These are phyloP conservation scores for Chaenocephalus aceratus DNA, from an alignment of 2,113 vertebrate species.

Conservation along the genomic window DNA sequence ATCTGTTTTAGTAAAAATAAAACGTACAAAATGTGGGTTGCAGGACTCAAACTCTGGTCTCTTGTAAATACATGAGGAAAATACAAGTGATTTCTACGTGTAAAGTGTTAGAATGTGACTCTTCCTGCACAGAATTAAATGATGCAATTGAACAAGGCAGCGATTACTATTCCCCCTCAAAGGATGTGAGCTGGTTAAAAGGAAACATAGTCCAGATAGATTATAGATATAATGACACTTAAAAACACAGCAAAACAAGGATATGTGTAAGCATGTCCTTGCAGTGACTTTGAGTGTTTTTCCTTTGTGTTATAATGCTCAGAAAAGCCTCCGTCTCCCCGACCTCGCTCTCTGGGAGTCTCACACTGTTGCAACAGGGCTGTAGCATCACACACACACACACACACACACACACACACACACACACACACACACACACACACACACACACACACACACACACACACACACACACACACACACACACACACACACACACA, in stretches of 20 bases:
- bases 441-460: constrained; percentile 31
- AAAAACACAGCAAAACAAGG: not conserved
- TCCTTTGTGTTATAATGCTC: constrained; percentile 5
- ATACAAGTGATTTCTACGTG: not conserved
- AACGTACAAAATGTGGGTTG: not conserved
- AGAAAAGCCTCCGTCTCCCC: not conserved
- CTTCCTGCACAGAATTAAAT: not conserved
- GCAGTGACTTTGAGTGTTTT: constrained; percentile 16
- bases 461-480: constrained; percentile 32
- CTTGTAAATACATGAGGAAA: not conserved
- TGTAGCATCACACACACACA: constrained; percentile 18
- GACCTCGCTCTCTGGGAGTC: not conserved
- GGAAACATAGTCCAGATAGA: not conserved
- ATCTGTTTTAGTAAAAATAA: not conserved
- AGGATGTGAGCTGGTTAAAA: not conserved
- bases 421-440: constrained; percentile 21
- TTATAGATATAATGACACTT: not conserved
- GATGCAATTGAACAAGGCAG: not conserved
- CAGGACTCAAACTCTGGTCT: not conserved
- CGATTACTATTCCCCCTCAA: not conserved
- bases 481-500: not conserved
- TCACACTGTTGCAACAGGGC: too few species aligned
- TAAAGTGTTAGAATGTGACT: not conserved
- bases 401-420: constrained; percentile 18
- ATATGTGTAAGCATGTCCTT: constrained; percentile 24